Evolutionary conservation across 2,888 invertebrate species (phyloP).

Genomic region (Crematogaster levior): DNA sequence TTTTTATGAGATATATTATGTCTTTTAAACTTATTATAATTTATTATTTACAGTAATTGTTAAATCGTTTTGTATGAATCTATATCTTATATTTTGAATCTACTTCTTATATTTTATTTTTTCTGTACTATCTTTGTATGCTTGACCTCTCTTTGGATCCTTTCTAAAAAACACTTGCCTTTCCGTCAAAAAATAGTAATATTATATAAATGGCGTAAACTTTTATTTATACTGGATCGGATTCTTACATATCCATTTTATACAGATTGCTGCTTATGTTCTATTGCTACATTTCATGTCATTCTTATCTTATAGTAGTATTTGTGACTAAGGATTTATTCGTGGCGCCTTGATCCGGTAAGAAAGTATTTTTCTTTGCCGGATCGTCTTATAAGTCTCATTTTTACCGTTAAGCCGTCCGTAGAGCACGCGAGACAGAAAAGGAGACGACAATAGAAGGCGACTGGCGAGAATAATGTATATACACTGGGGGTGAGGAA

Average conservation of each 20-base stretch:
- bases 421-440: conserved; percentile 7
- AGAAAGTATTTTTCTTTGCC: conserved; percentile 52
- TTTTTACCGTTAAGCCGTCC: conserved; percentile 54
- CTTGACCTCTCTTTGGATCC: too few relatives aligned
- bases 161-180: neutral
- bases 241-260: conserved; percentile 30
- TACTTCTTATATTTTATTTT: neutral
- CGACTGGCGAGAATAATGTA: conserved; percentile 45
- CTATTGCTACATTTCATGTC: conserved; percentile 42
- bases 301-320: conserved; percentile 44
- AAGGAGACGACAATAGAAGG: conserved; percentile 32
- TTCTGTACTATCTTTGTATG: neutral
- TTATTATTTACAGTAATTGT: neutral
- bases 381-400: conserved; percentile 48
- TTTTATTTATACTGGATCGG: neutral
- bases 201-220: neutral
- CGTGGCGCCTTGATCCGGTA: conserved; percentile 38
- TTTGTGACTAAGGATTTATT: conserved; percentile 48
- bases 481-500: conserved; percentile 27
- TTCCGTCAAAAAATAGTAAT: neutral
- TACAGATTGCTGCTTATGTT: conserved; percentile 5
- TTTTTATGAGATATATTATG: neutral
- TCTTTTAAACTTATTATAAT: neutral
- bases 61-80: neutral
- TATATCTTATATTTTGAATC: neutral